A percentile compares a stretch with the other conserved stretches of the same genome.
Evolutionary conservation across 2,113 vertebrate genomes (phyloP).

Genomic region (Oriolus oriolus): DNA sequence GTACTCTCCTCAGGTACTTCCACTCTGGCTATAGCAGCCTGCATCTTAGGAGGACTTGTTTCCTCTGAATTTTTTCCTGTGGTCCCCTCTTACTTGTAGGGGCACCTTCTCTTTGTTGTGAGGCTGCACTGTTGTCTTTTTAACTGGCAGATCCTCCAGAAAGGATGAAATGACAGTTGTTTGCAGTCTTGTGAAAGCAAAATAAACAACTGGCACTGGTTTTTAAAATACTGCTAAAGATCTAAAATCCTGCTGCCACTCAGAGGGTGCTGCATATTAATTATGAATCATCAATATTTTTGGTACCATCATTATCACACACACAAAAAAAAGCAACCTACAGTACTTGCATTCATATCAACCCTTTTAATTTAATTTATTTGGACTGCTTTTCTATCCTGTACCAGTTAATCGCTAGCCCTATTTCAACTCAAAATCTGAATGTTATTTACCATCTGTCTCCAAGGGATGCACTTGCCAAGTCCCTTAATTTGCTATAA

Average conservation of each 20-base stretch:
- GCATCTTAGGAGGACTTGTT: background rate
- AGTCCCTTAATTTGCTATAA: conserved; percentile 81
- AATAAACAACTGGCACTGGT: conserved; percentile 43
- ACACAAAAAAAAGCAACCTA: conserved; percentile 15
- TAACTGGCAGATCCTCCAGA: background rate
- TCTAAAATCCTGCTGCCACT: conserved; percentile 38
- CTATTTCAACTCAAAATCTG: conserved; percentile 78
- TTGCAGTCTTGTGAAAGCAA: conserved; percentile 4
- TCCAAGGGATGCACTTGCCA: conserved; percentile 77
- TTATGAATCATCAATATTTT: conserved; percentile 65
- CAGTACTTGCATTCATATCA: conserved; percentile 53
- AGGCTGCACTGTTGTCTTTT: background rate
- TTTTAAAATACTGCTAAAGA: conserved; percentile 24
- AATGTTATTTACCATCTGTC: conserved; percentile 84
- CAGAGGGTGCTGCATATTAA: conserved; percentile 16
- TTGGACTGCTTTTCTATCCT: conserved; percentile 70
- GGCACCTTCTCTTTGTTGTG: background rate
- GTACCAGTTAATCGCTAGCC: conserved; percentile 73
- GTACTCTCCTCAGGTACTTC: background rate
- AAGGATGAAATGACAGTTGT: background rate
- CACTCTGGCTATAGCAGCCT: background rate
- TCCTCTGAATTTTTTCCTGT: background rate
- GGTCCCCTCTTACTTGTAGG: background rate
- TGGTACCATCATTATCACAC: conserved; percentile 41
- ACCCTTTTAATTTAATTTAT: conserved; percentile 72